Evolutionary conservation across 2,113 vertebrate genomes (phyloP), one percentile per base, ranked within the genome.

Genomic region (Tor tambroides): DNA sequence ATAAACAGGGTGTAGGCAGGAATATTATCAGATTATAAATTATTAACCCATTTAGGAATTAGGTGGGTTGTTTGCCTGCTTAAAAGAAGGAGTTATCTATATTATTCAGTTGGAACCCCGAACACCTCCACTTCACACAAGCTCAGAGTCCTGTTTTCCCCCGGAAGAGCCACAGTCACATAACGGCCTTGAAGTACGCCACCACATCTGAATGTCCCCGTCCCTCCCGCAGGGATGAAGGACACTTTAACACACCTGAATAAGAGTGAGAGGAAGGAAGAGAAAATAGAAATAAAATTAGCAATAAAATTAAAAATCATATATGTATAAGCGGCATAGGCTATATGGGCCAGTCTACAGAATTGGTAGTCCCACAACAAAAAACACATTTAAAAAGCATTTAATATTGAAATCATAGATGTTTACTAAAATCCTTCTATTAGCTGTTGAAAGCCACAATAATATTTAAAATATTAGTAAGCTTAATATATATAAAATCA

Each of bases 71-170:
- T 72, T 9, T 72, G 19, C 17, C 32, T 35, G 19, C 69, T 23
- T 0, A 5, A 35, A 32, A 63, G 2, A 10, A 1, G 19, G 0
- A 0, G 0, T 21, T 7, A 11, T 5, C 32, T 23, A 17, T 35
- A 72, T 54, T 54, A 51, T 10, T 78, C 75, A 1, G 7, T 9
- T 78, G 75, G 15, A 30, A 21, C 6, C 28, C 77, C 21, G 1
- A 80, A 80, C 4, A 86, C 85, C 49, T 86, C 85, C 65, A 81
- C 85, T 38, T 86, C 77, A 86, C 85, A 86, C 77, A 86, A 38
- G 46, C 49, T 72, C 46, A 81, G 46, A n/a, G 77, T 80, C 30
- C 35, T n/a, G 28, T 72, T 59, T 59, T 59, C 65, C 8, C 85
- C 61, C 0, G 51, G 35, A 21, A 80, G 65, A 11, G 35, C 9